Conservation (phyloP, 2,888 invertebrate species). For the Nephrotoma appendiculata region DNA sequence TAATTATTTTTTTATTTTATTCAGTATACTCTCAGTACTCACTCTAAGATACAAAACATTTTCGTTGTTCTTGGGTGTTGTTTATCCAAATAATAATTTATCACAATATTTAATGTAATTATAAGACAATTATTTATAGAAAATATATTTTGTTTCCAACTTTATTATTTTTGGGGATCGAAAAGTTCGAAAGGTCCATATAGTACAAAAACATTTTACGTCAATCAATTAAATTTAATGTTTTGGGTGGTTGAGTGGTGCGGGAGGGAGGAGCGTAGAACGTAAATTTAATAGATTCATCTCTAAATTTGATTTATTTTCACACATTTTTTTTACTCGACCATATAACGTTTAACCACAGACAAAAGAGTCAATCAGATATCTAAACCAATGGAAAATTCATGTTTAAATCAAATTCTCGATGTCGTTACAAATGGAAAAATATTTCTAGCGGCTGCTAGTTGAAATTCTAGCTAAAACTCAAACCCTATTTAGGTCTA, state of each 20-base stretch:
- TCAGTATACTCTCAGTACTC: not conserved
- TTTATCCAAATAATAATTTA: not conserved
- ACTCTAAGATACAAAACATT: not conserved
- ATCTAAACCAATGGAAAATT: too few species aligned
- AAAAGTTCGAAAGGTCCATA: not conserved
- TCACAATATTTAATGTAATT: not conserved
- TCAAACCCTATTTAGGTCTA: too few species aligned
- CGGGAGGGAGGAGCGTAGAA: too few species aligned
- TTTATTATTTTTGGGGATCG: not conserved
- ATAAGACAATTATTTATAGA: not conserved
- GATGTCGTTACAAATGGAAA: too few species aligned
- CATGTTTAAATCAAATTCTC: too few species aligned
- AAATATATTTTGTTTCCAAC: not conserved
- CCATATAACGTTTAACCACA: too few species aligned
- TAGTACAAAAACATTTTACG: not conserved
- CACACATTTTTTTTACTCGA: too few species aligned
- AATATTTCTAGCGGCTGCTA: too few species aligned
- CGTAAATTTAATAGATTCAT: too few species aligned
- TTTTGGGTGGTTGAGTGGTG: not conserved
- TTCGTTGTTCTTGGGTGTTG: not conserved
- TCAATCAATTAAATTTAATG: not conserved
- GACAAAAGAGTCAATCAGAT: too few species aligned
- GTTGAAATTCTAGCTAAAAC: too few species aligned
- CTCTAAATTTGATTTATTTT: too few species aligned
- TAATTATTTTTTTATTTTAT: not conserved